Conservation (phyloP, 2,888 invertebrate genomes). For the Metalampra italica region DNA sequence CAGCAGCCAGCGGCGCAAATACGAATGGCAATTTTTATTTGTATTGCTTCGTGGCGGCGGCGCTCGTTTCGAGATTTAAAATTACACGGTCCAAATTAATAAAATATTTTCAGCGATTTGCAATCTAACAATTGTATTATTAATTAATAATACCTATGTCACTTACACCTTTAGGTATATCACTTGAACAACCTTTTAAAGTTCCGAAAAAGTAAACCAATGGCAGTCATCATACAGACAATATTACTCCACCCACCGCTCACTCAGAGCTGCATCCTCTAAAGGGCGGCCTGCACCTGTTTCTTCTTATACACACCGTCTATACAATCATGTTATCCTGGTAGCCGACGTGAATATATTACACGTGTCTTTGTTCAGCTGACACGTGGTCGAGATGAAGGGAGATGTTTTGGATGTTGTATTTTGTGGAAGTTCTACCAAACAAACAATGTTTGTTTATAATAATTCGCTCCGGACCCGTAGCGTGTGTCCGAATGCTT, state of each 20-base stretch:
- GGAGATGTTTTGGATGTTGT: no score
- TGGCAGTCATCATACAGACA: neutral
- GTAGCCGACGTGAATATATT: constrained; percentile 6
- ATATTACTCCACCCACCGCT: neutral
- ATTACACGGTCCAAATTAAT: constrained; percentile 1
- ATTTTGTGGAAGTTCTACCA: no score
- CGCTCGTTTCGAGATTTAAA: neutral
- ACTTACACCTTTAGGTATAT: no score
- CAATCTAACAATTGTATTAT: neutral
- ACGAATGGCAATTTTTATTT: constrained; percentile 1
- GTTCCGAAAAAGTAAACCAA: no score
- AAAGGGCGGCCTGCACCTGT: constrained; percentile 5
- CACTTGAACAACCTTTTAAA: neutral
- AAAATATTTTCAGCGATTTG: neutral
- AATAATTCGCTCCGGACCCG: no score
- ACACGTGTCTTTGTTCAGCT: constrained; percentile 9
- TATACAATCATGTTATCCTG: constrained; percentile 4
- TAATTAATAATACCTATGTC: no score
- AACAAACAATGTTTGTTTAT: no score
- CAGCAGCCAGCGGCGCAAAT: neutral
- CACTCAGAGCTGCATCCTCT: neutral
- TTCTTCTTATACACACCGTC: neutral
- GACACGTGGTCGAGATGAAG: constrained; percentile 1
- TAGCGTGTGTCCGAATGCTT: no score
- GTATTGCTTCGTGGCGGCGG: neutral